A percentile compares a stretch with the other conserved stretches of the same genome.
Evolutionary conservation across 1,140 invertebrate genomes (phyloP).

Genomic region (Geopemphigus sp.): DNA sequence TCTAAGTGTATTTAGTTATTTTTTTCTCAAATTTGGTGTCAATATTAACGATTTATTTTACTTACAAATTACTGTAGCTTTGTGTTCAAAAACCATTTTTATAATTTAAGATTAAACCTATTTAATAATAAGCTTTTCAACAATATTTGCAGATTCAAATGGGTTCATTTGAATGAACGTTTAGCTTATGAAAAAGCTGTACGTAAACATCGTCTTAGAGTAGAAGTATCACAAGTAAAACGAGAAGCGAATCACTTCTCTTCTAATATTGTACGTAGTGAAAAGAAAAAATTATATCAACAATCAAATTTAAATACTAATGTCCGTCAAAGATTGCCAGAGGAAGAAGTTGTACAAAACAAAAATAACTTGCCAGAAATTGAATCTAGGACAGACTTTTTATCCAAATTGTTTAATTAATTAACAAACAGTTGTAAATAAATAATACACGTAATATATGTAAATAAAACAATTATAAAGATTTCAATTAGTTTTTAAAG

Average conservation of each 20-base stretch:
- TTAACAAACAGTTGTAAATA: neutral
- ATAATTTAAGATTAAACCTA: too few relatives aligned
- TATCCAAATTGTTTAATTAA: constrained; percentile 27
- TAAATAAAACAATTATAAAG: constrained; percentile 1
- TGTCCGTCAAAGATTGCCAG: constrained; percentile 23
- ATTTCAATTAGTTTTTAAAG: constrained; percentile 17
- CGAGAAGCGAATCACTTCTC: constrained; percentile 65
- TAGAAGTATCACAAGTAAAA: constrained; percentile 88
- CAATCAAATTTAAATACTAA: constrained; percentile 25
- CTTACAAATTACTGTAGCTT: too few relatives aligned
- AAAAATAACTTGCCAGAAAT: constrained; percentile 1
- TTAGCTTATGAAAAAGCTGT: constrained; percentile 88
- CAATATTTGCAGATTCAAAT: constrained; percentile 74
- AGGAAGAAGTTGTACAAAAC: constrained; percentile 22
- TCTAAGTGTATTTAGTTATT: too few relatives aligned
- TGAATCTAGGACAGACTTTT: constrained; percentile 41
- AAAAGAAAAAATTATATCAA: constrained; percentile 46
- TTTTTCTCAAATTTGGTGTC: too few relatives aligned
- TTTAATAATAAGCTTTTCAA: too few relatives aligned
- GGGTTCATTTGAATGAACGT: constrained; percentile 89
- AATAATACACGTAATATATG: constrained; percentile 33
- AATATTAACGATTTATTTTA: too few relatives aligned
- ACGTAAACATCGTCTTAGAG: constrained; percentile 77
- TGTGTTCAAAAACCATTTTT: too few relatives aligned
- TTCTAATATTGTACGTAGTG: constrained; percentile 52